Evolutionary conservation across 1,140 invertebrate genomes (phyloP), one percentile per base, ranked within the genome.

Genomic region (Hylaeus anthracinus): DNA sequence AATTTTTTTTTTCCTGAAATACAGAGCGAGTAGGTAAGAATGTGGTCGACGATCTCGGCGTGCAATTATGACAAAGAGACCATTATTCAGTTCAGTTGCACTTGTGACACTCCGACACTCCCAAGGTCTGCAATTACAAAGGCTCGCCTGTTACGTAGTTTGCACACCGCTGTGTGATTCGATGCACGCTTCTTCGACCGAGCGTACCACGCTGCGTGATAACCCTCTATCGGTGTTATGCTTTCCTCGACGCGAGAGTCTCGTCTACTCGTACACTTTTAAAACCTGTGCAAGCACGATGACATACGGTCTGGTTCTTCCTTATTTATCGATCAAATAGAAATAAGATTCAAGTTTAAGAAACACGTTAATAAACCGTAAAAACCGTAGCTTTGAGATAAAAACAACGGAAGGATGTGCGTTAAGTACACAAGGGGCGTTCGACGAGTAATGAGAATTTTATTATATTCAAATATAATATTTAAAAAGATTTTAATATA

Each of bases 1-100:
- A 5, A 0, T 48, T 48, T 48, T 90, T 91, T 8, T 48, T 90
- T 91, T 8, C 84, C 90, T 88, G 60, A 0, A 87, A 87, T 63
- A 43, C 1, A 0, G 8, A 48, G 39, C 4, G 77, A 41, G 43
- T 26, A 55, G n/a, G 1, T 4, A n/a, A 5, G 67, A 15, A 43
- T 6, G n/a, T 9, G 6, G 41, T 5, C 15, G 15, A 8, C 43
- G 8, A 64, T 55, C 69, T 14, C 5, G 60, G 6, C 56, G 51
- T n/a, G 37, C 43, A 45, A 45, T 67, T 56, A 37, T 12, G 58
- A 84, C 58, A 66, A 80, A 75, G 69, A 14, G 55, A 5, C 43
- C 65, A 14, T 85, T 85, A 76, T 73, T 56, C 78, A 39, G 45
- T 6, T 26, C 51, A 5, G 56, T 39, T 41, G 26, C 69, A 14